Percentiles rank a stretch among this genome's conserved stretches.
Conservation (phyloP, 2,797 vertebrate species). For the Monodelphis domestica region DNA sequence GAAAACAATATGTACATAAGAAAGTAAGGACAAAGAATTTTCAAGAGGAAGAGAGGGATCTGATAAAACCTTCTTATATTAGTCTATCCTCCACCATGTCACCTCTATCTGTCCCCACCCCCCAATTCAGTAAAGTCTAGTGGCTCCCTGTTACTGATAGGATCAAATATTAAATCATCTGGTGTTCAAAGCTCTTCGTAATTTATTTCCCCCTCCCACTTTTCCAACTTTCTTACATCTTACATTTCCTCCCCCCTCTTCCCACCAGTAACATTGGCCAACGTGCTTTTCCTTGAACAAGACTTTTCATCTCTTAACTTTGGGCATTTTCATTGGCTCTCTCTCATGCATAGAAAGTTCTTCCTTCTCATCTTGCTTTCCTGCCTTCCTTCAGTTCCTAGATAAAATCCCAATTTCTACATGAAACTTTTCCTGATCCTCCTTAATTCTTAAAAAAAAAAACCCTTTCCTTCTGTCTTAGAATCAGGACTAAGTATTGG, state of each 20-base stretch:
- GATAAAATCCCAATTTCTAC: background rate
- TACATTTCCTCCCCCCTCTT: background rate
- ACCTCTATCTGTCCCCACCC: background rate
- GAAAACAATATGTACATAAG: background rate
- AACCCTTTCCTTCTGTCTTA: no score
- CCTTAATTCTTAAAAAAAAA: no score
- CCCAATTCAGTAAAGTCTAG: background rate
- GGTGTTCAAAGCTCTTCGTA: background rate
- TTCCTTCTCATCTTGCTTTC: background rate
- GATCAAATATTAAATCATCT: background rate
- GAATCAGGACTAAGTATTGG: no score
- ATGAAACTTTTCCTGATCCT: background rate
- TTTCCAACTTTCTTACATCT: background rate
- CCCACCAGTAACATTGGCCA: background rate
- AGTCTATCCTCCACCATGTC: background rate
- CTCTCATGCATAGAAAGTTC: background rate
- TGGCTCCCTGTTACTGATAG: background rate
- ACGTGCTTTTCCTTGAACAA: background rate
- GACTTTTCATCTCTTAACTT: background rate
- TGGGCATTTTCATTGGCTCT: background rate
- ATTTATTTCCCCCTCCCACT: background rate
- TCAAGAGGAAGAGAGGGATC: rapidly evolving
- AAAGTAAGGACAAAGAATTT: background rate
- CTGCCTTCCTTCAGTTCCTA: background rate
- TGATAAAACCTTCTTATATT: background rate